Evolutionary conservation across 2,113 vertebrate genomes (phyloP), one percentile per base, ranked within the genome.

Genomic region (Perca flavescens): DNA sequence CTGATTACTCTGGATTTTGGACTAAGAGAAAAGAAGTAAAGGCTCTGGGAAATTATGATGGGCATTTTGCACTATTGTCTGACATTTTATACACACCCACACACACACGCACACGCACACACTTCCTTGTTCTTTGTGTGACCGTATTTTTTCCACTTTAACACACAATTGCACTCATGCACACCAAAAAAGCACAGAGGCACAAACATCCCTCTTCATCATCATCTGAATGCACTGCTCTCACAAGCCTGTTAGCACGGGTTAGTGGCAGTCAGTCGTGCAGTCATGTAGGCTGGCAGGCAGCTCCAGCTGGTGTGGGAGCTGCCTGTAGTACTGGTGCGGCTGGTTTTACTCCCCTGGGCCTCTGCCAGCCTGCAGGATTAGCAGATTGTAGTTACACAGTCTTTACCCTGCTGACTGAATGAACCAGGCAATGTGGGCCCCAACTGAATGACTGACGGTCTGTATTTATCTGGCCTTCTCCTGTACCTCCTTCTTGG

Each of bases 311-410:
- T 86, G 83, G 74, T 79, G 71, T 50, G 70, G 22, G 64, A 76
- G 69, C 62, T 10, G 67, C 54, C 60, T 81, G 76, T 57, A 13
- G 69, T 25, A 58, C 77, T 88, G 83, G 88, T 83, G 73, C 0
- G 13, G 71, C 79, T 86, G 80, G 81, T 82, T 62, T 65, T 52
- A 83, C 58, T 86, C 86, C 82, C 73, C 76, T 40, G 78, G 50
- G 83, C n/a, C 50, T 43, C 70, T 36, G 83, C 77, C 83, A 89
- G 69, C 61, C 75, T 74, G 80, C 9, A 14, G 89, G 74, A 88
- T 94, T 92, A 85, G 62, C 75, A 61, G 64, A 77, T 67, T 80
- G 82, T 65, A 85, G 86, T 86, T 74, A 84, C 60, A 75, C 86
- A 89, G 80, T 64, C 36, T 54, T 91, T 84, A 77, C 60, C 76